A percentile compares a stretch with the other conserved stretches of the same genome.
These are phyloP conservation scores for Papilio polyxenes DNA, from an alignment of 1,140 invertebrate species.

Conservation along the genomic window DNA sequence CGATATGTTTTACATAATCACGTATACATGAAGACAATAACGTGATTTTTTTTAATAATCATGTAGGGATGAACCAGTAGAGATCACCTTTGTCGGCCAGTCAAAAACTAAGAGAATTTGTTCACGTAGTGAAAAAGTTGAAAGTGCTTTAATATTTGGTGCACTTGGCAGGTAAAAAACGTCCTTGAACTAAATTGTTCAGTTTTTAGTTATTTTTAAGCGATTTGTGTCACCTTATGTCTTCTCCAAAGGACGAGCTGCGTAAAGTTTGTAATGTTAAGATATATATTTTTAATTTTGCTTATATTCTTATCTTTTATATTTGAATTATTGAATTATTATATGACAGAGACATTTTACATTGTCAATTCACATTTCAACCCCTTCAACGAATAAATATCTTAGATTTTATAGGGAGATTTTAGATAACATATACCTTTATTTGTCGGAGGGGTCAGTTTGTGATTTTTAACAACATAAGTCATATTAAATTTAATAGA, in stretches of 20 bases:
- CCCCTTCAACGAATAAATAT: too few relatives aligned
- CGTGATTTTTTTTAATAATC: not conserved
- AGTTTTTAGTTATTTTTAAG: constrained; percentile 7
- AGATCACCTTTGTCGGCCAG: not conserved
- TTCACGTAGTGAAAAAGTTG: not conserved
- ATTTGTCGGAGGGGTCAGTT: too few relatives aligned
- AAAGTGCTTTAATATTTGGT: not conserved
- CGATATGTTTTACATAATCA: not conserved
- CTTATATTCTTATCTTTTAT: not conserved
- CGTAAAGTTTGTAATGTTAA: not conserved
- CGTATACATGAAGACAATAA: not conserved
- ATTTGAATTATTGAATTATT: not conserved
- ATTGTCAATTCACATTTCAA: not conserved
- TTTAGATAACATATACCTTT: too few relatives aligned
- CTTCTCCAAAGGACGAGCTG: not conserved
- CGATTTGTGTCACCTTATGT: not conserved
- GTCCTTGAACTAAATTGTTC: constrained; percentile 11
- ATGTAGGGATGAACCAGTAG: not conserved
- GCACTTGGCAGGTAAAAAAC: constrained; percentile 1
- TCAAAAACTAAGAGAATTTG: not conserved
- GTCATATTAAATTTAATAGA: not conserved
- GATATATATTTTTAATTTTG: not conserved
- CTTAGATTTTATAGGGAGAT: too few relatives aligned
- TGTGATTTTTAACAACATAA: not conserved
- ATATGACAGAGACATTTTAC: not conserved